Percentiles rank a stretch among this genome's conserved stretches.
phyloP scores from a whole-genome alignment of 2,888 invertebrate species.

The Drosophila sordidula region DNA sequence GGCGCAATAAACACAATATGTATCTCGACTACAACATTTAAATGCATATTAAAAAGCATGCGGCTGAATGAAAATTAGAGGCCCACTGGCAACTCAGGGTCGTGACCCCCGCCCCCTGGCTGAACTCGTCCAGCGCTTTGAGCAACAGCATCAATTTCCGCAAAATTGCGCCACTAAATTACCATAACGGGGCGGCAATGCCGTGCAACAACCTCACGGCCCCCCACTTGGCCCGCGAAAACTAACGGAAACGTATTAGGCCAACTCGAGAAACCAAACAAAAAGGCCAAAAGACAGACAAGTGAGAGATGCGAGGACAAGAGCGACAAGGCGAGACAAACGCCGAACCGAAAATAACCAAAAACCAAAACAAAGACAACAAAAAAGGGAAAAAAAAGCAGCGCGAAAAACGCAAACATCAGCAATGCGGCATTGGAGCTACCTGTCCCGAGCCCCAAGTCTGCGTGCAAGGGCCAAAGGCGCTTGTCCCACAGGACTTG shows the following conservation, averaged over 20 bases:
- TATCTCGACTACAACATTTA: constrained; percentile 15
- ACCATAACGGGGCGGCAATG: constrained; percentile 72
- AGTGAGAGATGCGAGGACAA: constrained; percentile 46
- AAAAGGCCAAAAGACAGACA: constrained; percentile 38
- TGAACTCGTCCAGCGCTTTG: constrained; percentile 7
- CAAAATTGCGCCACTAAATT: constrained; percentile 83
- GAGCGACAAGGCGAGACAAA: constrained; percentile 40
- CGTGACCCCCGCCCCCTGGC: background rate
- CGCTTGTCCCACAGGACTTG: constrained; percentile 82
- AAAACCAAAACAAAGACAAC: constrained; percentile 17
- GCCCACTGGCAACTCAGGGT: background rate
- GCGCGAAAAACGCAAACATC: constrained; percentile 74
- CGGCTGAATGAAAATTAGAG: constrained; percentile 26
- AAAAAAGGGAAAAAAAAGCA: constrained; percentile 32
- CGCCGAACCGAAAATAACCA: constrained; percentile 22
- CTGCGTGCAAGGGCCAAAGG: background rate
- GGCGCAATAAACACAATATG: constrained; percentile 17
- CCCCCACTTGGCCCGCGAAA: constrained; percentile 19
- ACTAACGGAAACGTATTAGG: constrained; percentile 70
- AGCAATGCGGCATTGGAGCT: constrained; percentile 74
- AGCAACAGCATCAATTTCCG: constrained; percentile 79
- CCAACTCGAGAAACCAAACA: constrained; percentile 58
- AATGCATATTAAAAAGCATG: constrained; percentile 36
- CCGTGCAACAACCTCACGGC: background rate
- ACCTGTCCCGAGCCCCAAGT: constrained; percentile 43